Base-by-base conservation (phyloP, 1,140 invertebrate genomes). In the Heliconius hewitsoni region DNA sequence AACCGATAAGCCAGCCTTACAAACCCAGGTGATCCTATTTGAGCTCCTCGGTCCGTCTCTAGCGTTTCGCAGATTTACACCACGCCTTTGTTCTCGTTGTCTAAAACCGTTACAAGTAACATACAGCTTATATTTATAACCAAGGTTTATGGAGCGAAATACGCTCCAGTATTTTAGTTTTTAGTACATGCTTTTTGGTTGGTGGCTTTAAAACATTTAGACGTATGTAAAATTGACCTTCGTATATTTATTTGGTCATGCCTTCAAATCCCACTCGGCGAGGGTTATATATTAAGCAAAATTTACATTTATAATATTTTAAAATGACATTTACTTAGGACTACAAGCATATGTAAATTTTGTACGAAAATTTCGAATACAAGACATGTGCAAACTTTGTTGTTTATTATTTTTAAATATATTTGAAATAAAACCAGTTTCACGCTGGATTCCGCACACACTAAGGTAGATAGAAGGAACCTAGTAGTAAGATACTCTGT, bases 61-160 rank as follows among this genome's bases (percentile, higher is more conserved):
- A 77, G 77, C 73, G 76, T 78, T 81, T 81, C 74, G 77, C 77
- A 81, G 80, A 81, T 76, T 81, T 81, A 78, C 79, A 78, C 80
- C 66, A 52, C 19, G 74, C 79, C 55, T 80, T 80, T 80, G 79
- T 80, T 73, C 79, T 76, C 74, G 46, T 72, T 70, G 70, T 73
- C 78, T 46, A 73, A 73, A 80, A 80, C 74, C 71, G 70, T 79
- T 79, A 79, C 74, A 73, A 80, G 74, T 80, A 74, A 80, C 79
- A 50, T 72, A 50, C 18, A 73, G 71, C 76, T 80, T 76, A 76
- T 76, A 71, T 80, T 80, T 80, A 80, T 80, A 71, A 60, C 42
- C 46, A 39, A 60, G 73, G 50, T 79, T 72, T 79, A 79, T 79
- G 46, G 50, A 76, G n/a, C 52, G 11, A 23, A 39, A 57, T 71